Conservation (phyloP, 2,113 vertebrate genomes). For the Ictalurus furcatus region DNA sequence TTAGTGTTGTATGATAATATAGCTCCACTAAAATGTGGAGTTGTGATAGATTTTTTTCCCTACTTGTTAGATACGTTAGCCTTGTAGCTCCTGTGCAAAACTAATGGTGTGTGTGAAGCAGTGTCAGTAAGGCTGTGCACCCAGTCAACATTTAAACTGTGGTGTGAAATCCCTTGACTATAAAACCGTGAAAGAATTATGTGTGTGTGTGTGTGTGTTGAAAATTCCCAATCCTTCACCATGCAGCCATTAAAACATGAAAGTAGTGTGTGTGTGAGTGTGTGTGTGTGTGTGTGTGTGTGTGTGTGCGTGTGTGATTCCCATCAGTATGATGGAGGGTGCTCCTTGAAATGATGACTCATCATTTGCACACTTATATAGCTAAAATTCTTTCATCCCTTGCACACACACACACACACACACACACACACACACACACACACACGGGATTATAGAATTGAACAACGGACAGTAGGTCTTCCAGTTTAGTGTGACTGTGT, state of each 20-base stretch:
- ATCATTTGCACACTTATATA: slow-evolving; percentile 26
- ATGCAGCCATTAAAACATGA: background rate
- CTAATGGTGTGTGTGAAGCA: background rate
- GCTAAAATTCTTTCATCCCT: background rate
- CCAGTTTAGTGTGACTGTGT: background rate
- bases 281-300: background rate
- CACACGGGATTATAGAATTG: background rate
- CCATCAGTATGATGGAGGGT: slow-evolving; percentile 18
- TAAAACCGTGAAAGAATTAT: background rate
- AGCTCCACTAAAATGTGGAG: too few relatives aligned
- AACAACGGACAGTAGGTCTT: background rate
- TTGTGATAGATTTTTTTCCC: too few relatives aligned
- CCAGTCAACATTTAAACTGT: background rate
- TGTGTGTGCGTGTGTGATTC: background rate
- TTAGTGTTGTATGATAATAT: too few relatives aligned
- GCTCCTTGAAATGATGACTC: slow-evolving; percentile 8
- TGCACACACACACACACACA: background rate
- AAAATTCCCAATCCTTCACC: background rate
- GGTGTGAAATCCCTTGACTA: background rate
- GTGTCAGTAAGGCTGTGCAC: background rate
- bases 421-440: too few relatives aligned
- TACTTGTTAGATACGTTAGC: background rate
- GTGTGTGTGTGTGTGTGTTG: background rate
- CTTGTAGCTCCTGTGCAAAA: background rate
- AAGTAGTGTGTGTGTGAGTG: background rate